Conservation (phyloP, 2,888 invertebrate species). For the Chaetogeoica ovagalla region DNA sequence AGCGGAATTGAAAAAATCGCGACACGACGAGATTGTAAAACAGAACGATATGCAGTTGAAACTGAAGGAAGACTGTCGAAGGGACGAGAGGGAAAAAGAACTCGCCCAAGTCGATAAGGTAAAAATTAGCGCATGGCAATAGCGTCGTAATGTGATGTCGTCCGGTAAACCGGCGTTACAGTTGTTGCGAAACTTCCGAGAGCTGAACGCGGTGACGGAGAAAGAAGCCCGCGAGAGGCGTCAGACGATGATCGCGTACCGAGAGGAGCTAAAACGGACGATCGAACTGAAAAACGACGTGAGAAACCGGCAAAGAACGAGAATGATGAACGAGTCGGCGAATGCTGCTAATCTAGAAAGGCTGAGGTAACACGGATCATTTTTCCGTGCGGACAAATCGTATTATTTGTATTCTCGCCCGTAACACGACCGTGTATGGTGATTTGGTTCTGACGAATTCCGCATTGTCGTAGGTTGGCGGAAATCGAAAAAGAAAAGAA, state of each 20-base stretch:
- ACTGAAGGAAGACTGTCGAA: neutral
- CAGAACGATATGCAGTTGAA: constrained; percentile 18
- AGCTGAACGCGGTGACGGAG: neutral
- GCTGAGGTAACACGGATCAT: neutral
- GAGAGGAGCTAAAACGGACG: constrained; percentile 7
- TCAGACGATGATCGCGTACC: neutral
- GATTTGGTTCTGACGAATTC: neutral
- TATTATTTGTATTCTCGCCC: too few relatives aligned
- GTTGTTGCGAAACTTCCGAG: neutral
- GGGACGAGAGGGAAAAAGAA: constrained; percentile 14
- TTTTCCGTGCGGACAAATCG: too few relatives aligned
- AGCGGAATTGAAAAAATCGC: neutral
- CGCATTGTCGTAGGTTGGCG: neutral
- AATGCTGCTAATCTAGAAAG: neutral
- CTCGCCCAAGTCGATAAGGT: neutral
- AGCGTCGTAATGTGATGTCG: neutral
- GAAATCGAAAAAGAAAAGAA: constrained; percentile 5
- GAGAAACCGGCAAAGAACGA: neutral
- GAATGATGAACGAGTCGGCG: neutral
- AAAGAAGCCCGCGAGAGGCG: neutral
- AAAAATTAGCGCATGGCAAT: too few relatives aligned
- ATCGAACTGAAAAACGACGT: neutral
- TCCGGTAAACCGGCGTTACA: neutral
- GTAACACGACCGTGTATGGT: too few relatives aligned
- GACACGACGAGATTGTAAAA: neutral